Percentiles rank a stretch among this genome's conserved stretches.
Evolutionary conservation across 2,888 invertebrate genomes (phyloP).

Genomic region (Altica lythri): DNA sequence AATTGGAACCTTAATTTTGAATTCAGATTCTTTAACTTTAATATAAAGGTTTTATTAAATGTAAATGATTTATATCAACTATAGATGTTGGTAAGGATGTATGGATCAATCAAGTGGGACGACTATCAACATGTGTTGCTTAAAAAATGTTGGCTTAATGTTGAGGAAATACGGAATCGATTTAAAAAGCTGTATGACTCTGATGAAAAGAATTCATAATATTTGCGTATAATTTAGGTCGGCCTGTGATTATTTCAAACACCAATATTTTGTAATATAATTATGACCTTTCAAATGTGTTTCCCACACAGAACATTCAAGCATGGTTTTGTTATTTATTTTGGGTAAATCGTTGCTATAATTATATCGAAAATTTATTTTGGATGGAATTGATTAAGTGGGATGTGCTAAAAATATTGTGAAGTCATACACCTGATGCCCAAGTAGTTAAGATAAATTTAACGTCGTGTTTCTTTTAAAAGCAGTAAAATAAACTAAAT

Average conservation of each 20-base stretch:
- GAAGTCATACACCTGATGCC: slow-evolving; percentile 1
- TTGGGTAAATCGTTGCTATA: not conserved
- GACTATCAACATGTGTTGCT: too few species aligned
- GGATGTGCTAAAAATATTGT: slow-evolving; percentile 2
- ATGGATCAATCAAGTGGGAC: too few species aligned
- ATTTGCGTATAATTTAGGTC: not conserved
- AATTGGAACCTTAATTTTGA: too few species aligned
- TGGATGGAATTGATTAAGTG: slow-evolving; percentile 4
- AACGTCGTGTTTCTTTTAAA: slow-evolving; percentile 2
- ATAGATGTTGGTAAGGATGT: too few species aligned
- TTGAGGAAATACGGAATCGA: slow-evolving; percentile 1
- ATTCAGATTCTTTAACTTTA: too few species aligned
- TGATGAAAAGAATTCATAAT: slow-evolving; percentile 5
- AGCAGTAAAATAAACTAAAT: slow-evolving; percentile 9
- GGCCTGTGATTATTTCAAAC: too few species aligned
- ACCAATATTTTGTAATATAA: slow-evolving; percentile 1
- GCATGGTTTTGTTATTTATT: slow-evolving; percentile 5
- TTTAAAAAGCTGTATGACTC: not conserved
- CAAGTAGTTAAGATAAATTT: slow-evolving; percentile 2
- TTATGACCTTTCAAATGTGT: not conserved
- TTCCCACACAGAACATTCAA: not conserved
- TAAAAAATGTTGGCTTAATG: slow-evolving; percentile 1
- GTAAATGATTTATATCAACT: too few species aligned
- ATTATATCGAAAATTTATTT: slow-evolving; percentile 4
- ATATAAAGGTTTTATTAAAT: too few species aligned